Percentiles rank a stretch among this genome's conserved stretches.
These are phyloP conservation scores for Limnothrissa miodon DNA, from an alignment of 2,113 vertebrate species.

Conservation along the genomic window DNA sequence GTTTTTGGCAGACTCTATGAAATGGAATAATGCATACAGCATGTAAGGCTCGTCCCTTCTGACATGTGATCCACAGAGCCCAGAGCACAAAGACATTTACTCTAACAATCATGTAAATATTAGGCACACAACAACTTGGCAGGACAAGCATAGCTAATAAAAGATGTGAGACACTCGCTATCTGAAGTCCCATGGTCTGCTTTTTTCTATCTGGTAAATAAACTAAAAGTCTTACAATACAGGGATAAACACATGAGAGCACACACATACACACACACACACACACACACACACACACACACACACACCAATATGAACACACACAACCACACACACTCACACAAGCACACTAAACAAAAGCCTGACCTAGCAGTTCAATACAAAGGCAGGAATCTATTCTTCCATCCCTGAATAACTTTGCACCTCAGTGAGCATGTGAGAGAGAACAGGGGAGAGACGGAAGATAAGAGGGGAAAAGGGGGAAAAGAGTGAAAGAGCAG, in stretches of 20 bases:
- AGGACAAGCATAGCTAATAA: constrained; percentile 56
- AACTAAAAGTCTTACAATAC: constrained; percentile 69
- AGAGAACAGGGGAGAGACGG: constrained; percentile 57
- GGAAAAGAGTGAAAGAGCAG: constrained; percentile 53
- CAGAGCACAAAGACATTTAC: constrained; percentile 59
- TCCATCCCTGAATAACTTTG: constrained; percentile 71
- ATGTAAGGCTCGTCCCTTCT: constrained; percentile 45
- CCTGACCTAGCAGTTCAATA: constrained; percentile 69
- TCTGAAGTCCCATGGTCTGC: constrained; percentile 42
- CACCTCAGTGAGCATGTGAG: constrained; percentile 74
- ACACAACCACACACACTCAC: constrained; percentile 2
- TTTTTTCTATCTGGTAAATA: constrained; percentile 72
- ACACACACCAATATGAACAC: neutral
- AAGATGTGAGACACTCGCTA: neutral
- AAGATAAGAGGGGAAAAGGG: constrained; percentile 60
- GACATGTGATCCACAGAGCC: constrained; percentile 50
- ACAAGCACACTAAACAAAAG: constrained; percentile 54
- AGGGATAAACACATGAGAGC: neutral
- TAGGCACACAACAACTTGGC: constrained; percentile 63
- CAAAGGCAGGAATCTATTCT: constrained; percentile 69
- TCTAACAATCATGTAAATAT: constrained; percentile 59
- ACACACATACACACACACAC: neutral
- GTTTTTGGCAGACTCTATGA: constrained; percentile 43
- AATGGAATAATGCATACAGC: constrained; percentile 56
- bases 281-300: neutral